Evolutionary conservation across 1,140 invertebrate species (phyloP).

Genomic region (Neodiprion pinetum): DNA sequence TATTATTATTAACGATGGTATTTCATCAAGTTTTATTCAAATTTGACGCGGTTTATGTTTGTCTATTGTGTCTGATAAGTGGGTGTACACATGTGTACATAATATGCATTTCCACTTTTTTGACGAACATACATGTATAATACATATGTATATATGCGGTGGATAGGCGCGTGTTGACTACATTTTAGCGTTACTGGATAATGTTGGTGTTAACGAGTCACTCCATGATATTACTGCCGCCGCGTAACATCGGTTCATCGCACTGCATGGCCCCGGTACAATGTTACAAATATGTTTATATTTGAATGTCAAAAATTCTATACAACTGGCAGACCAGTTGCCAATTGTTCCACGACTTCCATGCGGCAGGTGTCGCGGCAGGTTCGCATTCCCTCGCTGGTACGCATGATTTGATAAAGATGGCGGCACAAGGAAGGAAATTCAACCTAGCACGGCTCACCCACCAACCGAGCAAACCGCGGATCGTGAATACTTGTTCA

Average conservation of each 20-base stretch:
- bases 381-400: conserved; percentile 38
- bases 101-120: neutral
- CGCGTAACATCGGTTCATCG: neutral
- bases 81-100: neutral
- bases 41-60: too few species aligned
- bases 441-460: too few species aligned
- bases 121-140: neutral
- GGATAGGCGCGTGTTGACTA: neutral
- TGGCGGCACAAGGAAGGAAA: neutral
- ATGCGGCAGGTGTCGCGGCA: conserved; percentile 51
- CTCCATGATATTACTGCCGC: neutral
- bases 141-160: neutral
- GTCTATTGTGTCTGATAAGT: too few species aligned
- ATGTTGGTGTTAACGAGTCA: neutral
- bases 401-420: neutral
- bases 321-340: neutral
- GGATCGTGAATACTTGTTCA: too few species aligned
- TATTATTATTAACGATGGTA: neutral
- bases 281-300: neutral
- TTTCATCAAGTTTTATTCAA: too few species aligned
- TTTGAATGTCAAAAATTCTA: neutral
- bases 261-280: neutral
- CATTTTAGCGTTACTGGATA: neutral
- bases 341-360: conserved; percentile 18
- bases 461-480: too few species aligned